phyloP scores from a whole-genome alignment of 2,797 vertebrate species.

The Lacerta agilis region DNA sequence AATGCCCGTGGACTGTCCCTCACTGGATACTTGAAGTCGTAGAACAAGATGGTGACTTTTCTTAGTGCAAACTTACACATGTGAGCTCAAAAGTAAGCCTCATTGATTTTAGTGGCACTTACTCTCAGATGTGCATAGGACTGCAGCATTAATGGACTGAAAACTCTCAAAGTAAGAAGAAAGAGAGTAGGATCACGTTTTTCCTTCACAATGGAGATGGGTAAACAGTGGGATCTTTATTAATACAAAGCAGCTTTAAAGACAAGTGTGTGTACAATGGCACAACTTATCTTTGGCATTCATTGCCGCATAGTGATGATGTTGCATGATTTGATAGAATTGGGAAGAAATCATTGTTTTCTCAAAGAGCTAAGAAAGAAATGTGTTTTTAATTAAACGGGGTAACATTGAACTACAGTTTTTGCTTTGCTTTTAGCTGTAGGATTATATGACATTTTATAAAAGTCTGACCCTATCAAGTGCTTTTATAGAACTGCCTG shows the following conservation, averaged over 20 bases:
- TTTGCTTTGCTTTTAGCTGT: neutral
- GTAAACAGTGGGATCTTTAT: neutral
- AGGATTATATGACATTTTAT: neutral
- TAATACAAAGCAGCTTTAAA: neutral
- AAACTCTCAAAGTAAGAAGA: neutral
- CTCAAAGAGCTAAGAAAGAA: neutral
- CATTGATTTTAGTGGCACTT: neutral
- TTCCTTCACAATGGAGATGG: neutral
- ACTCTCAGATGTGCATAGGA: neutral
- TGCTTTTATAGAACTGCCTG: conserved; percentile 3
- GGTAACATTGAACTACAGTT: neutral
- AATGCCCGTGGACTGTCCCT: neutral
- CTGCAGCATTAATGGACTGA: neutral
- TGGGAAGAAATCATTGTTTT: neutral
- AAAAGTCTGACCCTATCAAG: conserved; percentile 15
- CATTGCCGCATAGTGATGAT: neutral
- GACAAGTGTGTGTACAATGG: neutral
- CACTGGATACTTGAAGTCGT: neutral
- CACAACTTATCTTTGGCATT: neutral
- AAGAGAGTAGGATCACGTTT: no score
- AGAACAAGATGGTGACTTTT: neutral
- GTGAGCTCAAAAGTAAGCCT: neutral
- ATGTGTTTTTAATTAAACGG: neutral
- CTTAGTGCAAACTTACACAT: neutral
- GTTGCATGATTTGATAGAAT: conserved; percentile 1